Evolutionary conservation across 2,797 vertebrate genomes (phyloP).

Genomic region (Micromesistius poutassou): DNA sequence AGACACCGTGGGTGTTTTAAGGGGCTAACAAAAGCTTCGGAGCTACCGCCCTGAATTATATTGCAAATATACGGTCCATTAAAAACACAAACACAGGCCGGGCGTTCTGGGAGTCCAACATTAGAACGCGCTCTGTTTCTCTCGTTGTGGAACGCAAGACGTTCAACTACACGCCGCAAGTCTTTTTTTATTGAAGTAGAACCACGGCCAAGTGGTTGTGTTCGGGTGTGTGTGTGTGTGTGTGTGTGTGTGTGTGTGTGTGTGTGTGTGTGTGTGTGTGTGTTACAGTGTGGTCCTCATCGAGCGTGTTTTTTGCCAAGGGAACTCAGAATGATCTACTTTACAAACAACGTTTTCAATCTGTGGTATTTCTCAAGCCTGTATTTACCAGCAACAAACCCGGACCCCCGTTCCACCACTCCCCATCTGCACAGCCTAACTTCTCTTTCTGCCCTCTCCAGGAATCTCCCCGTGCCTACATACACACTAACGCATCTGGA

Average conservation of each 20-base stretch:
- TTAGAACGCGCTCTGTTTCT: neutral
- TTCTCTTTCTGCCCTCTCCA: slow-evolving; percentile 44
- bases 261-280: neutral
- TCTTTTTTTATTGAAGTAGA: neutral
- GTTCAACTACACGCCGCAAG: neutral
- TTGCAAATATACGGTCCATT: neutral
- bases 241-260: slow-evolving; percentile 7
- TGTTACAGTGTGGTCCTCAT: slow-evolving; percentile 47
- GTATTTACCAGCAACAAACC: slow-evolving; percentile 71
- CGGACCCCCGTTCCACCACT: slow-evolving; percentile 62
- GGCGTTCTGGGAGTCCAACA: neutral
- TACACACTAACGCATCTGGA: slow-evolving; percentile 49
- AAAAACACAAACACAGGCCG: neutral
- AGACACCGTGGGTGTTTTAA: neutral
- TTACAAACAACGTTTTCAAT: slow-evolving; percentile 50
- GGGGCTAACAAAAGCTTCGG: neutral
- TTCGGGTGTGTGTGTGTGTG: slow-evolving; percentile 7
- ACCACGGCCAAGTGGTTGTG: neutral
- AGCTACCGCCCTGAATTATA: neutral
- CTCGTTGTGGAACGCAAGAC: neutral
- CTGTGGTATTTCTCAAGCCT: slow-evolving; percentile 67
- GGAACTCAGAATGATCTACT: slow-evolving; percentile 55
- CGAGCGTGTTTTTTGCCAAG: slow-evolving; percentile 41
- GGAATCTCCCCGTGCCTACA: neutral
- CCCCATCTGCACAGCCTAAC: slow-evolving; percentile 58